phyloP scores from a whole-genome alignment of 2,113 vertebrate genomes.

The Oncorhynchus keta region DNA sequence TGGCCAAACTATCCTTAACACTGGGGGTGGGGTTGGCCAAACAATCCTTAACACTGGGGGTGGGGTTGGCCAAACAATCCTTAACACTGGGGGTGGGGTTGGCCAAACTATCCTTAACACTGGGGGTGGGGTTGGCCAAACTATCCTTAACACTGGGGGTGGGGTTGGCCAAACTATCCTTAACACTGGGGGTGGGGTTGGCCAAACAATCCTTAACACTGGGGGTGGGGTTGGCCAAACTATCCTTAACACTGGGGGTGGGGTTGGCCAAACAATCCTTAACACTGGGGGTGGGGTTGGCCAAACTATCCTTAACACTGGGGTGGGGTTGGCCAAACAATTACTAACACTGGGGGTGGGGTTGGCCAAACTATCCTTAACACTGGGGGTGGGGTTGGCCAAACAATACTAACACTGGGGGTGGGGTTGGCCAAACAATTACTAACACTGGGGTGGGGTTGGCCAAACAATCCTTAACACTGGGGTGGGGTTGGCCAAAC shows the following conservation, averaged over 20 bases:
- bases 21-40: not conserved
- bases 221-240: not conserved
- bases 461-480: too few species aligned
- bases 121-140: not conserved
- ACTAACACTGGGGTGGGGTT: not conserved
- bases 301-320: too few species aligned
- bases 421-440: conserved; percentile 63
- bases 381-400: not conserved
- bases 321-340: too few species aligned
- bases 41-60: not conserved
- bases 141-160: not conserved
- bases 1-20: not conserved
- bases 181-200: not conserved
- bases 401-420: too few species aligned
- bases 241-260: not conserved
- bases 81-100: not conserved
- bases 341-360: conserved; percentile 29
- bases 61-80: conserved; percentile 63
- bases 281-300: too few species aligned
- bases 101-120: not conserved
- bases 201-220: too few species aligned
- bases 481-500: not conserved
- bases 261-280: too few species aligned
- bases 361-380: conserved; percentile 54
- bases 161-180: conserved; percentile 62